A percentile compares a stretch with the other conserved stretches of the same genome.
Conservation (phyloP, 1,140 invertebrate genomes). For the Sinonovacula constricta region DNA sequence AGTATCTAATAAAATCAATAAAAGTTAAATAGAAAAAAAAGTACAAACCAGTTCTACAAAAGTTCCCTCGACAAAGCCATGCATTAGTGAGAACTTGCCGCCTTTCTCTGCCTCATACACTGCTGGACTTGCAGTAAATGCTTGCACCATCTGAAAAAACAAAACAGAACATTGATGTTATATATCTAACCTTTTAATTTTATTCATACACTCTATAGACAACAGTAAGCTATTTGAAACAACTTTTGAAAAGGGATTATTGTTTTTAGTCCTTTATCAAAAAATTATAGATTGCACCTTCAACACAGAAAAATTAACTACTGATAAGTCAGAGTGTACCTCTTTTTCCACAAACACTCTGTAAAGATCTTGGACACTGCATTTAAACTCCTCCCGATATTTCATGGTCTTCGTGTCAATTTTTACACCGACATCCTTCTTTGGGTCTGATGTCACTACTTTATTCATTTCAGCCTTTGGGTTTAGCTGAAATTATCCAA, state of each 20-base stretch:
- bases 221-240: no score
- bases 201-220: no score
- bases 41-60: slow-evolving; percentile 90
- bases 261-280: no score
- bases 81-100: slow-evolving; percentile 94
- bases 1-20: no score
- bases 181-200: no score
- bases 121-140: slow-evolving; percentile 84
- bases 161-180: no score
- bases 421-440: slow-evolving; percentile 79
- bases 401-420: slow-evolving; percentile 87
- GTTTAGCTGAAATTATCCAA: slow-evolving; percentile 66
- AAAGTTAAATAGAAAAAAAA: no score
- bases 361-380: slow-evolving; percentile 92
- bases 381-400: slow-evolving; percentile 89
- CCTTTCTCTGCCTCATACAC: slow-evolving; percentile 87
- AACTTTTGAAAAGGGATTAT: no score
- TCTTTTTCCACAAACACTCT: slow-evolving; percentile 90
- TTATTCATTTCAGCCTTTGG: slow-evolving; percentile 72
- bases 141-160: slow-evolving; percentile 91
- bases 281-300: no score
- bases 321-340: slow-evolving; percentile 73
- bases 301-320: no score
- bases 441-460: slow-evolving; percentile 54
- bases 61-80: slow-evolving; percentile 93